Evolutionary conservation across 2,113 vertebrate species (phyloP), one percentile per base, ranked within the genome.

Genomic region (Anoura caudifer): DNA sequence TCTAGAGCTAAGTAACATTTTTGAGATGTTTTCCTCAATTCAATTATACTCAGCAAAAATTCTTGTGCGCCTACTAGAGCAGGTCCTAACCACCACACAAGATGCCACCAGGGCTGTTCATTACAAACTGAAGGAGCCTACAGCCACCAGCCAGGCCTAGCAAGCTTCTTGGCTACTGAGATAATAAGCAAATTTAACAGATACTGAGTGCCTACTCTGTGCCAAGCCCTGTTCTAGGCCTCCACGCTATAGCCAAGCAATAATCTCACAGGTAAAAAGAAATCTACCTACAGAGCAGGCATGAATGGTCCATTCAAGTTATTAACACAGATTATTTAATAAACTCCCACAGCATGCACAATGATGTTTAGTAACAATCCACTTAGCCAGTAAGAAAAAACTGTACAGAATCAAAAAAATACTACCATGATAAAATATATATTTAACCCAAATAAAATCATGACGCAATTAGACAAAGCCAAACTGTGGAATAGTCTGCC

Each of bases 381-480:
- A 92, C 28, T 87, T 75, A 86, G 50, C 43, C 75, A 77, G 22
- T 45, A 95, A 83, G 26, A 91, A 95, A 95, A 95, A 92, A 90
- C 90, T 28, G 33, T 47, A 70, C 13, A 95, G 12, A 47, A 90
- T 91, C 17, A 92, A 87, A 95, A 26, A 26, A 67, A 67, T 20
- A 65, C 38, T 65, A 85, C 47, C 72, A 65, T 84, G 50, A 38
- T 87, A 95, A 92, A 92, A 95, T 70, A 17, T 69, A 28, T 28
- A 61, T 61, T 87, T 83, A 90, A 67, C 22, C n/a, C 75, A 77
- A 92, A 83, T 77, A 94, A 77, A 90, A 93, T 45, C 19, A 94
- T 20, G 56, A 95, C 91, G 17, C 26, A 63, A 93, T 16, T 9
- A 83, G 59, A 79, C 77, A 95, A 83, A 90, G 69, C 22, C 41